A percentile compares a stretch with the other conserved stretches of the same genome.
phyloP scores from a whole-genome alignment of 2,888 invertebrate genomes.

The Altica lythri region DNA sequence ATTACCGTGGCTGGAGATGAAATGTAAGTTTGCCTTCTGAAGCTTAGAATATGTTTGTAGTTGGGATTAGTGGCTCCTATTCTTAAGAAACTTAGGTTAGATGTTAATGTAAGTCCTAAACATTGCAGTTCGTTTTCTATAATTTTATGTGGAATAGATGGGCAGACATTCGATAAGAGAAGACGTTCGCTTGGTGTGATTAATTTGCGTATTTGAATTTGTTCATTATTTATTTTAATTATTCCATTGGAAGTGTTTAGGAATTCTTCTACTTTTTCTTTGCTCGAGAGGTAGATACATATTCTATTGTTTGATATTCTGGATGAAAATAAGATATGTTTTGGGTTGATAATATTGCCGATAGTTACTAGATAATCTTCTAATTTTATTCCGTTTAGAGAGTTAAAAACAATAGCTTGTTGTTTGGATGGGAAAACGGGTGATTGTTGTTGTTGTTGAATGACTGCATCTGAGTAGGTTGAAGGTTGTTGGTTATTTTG shows the following conservation, averaged over 20 bases:
- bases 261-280: constrained; percentile 5
- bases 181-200: constrained; percentile 9
- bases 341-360: constrained; percentile 1
- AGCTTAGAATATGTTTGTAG: constrained; percentile 25
- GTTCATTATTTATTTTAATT: not conserved
- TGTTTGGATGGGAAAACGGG: no score
- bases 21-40: constrained; percentile 37
- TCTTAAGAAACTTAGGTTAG: constrained; percentile 1
- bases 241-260: not conserved
- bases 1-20: constrained; percentile 10
- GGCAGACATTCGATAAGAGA: constrained; percentile 4
- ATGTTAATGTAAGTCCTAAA: not conserved
- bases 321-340: constrained; percentile 1
- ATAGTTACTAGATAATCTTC: constrained; percentile 7
- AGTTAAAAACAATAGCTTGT: no score
- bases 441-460: no score
- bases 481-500: no score
- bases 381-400: no score
- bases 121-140: constrained; percentile 2
- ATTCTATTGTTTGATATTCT: constrained; percentile 5
- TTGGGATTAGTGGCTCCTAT: constrained; percentile 5
- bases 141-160: constrained; percentile 14
- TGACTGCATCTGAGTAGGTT: no score
- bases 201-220: not conserved
- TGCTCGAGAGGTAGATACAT: not conserved